Base-by-base conservation (phyloP, 2,888 invertebrate genomes). In the Trachelus troglodyta region DNA sequence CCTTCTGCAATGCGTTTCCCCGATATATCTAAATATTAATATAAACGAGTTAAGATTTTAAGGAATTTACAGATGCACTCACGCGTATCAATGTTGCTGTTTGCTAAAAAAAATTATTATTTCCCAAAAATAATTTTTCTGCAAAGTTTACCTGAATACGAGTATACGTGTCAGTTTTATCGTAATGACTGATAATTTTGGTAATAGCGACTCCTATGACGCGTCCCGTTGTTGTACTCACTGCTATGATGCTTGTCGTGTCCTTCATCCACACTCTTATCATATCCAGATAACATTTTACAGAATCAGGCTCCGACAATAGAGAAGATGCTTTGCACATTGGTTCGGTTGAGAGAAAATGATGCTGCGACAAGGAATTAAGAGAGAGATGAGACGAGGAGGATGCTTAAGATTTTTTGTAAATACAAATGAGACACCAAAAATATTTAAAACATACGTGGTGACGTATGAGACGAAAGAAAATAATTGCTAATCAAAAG, bases 251-350 rank as follows among this genome's bases (percentile, higher is more conserved):
- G 76, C 90, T 90, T 11, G 84, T 86, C 4, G 88, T 85, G 71
- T 90, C 90, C 37, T 85, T 88, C 81, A 90, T 87, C 89, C 89
- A 88, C 0, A 83, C 81, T 37, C 74, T 83, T 34, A 87, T 76
- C 2, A 87, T 79, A 69, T 87, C 81, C 69, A 90, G 73, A 77
- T 87, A 89, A 35, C 73, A 78, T 4, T 83, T 78, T 0, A 86
- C 81, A 23, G 90, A 90, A 40, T 76, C 74, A 2, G 35, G 34
- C 69, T 90, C 89, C 4, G 82, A n/a, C 11, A 79, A 74, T 12
- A 90, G 74, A n/a, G 80, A 78, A 12, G 80, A 75, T 1, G 89
- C 82, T 71, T 81, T 83, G 77, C 89, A 90, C 87, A 88, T 86
- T 0, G 89, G 87, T 1, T 90, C 90, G 23, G 87, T 86, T 37